A percentile compares a stretch with the other conserved stretches of the same genome.
These are phyloP conservation scores for Sweltsa coloradensis DNA, from an alignment of 1,140 invertebrate genomes.

Conservation along the genomic window DNA sequence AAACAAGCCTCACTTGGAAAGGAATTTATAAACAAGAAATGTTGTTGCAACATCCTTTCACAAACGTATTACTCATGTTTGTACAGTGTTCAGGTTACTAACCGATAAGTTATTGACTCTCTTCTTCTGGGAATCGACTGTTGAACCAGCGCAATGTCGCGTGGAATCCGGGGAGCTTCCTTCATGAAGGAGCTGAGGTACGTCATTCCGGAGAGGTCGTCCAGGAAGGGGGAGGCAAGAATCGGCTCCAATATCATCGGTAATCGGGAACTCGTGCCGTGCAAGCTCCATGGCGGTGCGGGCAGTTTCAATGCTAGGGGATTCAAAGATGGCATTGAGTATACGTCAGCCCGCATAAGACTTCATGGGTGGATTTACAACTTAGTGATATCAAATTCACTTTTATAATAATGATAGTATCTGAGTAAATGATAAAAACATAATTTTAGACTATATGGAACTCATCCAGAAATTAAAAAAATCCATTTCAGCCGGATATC, in stretches of 20 bases:
- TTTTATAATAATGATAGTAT: too few relatives aligned
- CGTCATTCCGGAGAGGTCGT: slow-evolving; percentile 96
- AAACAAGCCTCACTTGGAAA: too few relatives aligned
- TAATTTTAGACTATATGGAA: too few relatives aligned
- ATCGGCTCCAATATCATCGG: slow-evolving; percentile 94
- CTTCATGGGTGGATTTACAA: not conserved
- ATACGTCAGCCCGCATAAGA: too few relatives aligned
- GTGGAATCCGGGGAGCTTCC: slow-evolving; percentile 84
- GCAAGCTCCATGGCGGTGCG: slow-evolving; percentile 84
- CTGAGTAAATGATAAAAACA: too few relatives aligned
- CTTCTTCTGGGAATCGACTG: slow-evolving; percentile 57
- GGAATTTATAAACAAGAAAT: too few relatives aligned
- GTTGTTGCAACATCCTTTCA: too few relatives aligned
- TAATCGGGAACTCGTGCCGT: slow-evolving; percentile 78
- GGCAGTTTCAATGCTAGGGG: slow-evolving; percentile 72
- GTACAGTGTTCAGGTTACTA: too few relatives aligned
- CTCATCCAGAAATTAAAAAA: too few relatives aligned
- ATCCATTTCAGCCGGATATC: too few relatives aligned
- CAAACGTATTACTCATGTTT: too few relatives aligned
- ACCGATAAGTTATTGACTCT: slow-evolving; percentile 86
- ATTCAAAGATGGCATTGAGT: too few relatives aligned
- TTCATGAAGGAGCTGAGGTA: slow-evolving; percentile 99
- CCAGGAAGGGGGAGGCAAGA: slow-evolving; percentile 86
- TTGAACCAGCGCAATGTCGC: slow-evolving; percentile 88
- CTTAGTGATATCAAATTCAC: not conserved